Percentiles rank a stretch among this genome's conserved stretches.
These are phyloP conservation scores for Myotis findleyi DNA, from an alignment of 2,797 vertebrate genomes.

Conservation along the genomic window DNA sequence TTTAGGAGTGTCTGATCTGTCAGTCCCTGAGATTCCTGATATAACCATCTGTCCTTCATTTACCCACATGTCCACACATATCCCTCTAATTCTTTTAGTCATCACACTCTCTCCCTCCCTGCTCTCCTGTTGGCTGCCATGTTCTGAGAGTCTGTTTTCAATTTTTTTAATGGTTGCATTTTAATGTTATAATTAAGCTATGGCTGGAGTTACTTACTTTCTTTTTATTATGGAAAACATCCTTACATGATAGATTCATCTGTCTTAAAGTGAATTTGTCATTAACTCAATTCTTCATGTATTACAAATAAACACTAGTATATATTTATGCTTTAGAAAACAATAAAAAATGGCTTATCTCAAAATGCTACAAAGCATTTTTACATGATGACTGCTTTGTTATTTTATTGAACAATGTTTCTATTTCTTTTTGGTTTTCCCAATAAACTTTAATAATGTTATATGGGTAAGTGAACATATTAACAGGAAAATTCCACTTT, in stretches of 20 bases:
- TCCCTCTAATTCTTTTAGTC: too few relatives aligned
- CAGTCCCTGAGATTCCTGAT: too few relatives aligned
- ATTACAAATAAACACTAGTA: neutral
- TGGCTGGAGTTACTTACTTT: neutral
- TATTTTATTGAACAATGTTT: neutral
- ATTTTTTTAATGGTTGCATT: neutral
- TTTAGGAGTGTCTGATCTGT: too few relatives aligned
- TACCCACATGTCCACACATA: too few relatives aligned
- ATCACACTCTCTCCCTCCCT: too few relatives aligned
- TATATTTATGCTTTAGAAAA: neutral
- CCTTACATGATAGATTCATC: neutral
- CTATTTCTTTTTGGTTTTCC: neutral
- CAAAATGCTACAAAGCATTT: neutral
- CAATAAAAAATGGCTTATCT: neutral
- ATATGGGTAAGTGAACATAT: neutral
- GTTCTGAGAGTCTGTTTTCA: too few relatives aligned
- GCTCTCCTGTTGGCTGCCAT: too few relatives aligned
- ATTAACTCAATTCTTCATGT: neutral
- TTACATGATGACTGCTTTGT: neutral
- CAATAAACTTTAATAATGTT: neutral
- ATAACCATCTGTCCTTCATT: too few relatives aligned
- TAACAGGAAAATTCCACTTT: neutral
- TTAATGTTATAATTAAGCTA: neutral
- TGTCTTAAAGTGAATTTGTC: neutral
- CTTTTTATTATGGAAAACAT: conserved; percentile 12